Evolutionary conservation across 2,797 vertebrate genomes (phyloP), one percentile per base, ranked within the genome.

Genomic region (Oceanodroma leucorhoa): DNA sequence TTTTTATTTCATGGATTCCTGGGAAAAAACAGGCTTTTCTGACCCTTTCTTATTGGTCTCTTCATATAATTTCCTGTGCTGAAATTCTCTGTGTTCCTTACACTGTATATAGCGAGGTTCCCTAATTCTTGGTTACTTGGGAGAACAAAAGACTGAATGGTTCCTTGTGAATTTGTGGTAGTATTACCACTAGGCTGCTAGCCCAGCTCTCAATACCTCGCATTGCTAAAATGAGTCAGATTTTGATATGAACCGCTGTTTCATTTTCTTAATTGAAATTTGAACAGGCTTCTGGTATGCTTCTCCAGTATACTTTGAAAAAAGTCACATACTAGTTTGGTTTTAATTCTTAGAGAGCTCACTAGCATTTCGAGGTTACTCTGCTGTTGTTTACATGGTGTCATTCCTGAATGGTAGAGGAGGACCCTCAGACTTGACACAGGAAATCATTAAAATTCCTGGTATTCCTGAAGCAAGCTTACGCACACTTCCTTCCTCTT

Each of bases 391-490:
- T 98, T 95, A 89, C 66, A 70, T 50, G 81, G 53, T 48, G 93
- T 89, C 92, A 92, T 73, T 83, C 83, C 93, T 83, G 65, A 66
- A 78, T 57, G 79, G 71, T 19, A 58, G 54, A 71, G 65, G 27
- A 83, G 75, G 64, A 86, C 91, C 91, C 92, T 88, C 94, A 53
- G 53, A 88, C 83, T 90, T 95, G 92, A 91, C 80, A 95, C 78
- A 97, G 96, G 92, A 98, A 97, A 94, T 97, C 27, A 89, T 92
- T 97, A 96, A 97, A 94, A 97, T 97, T 97, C 96, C 91, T 97
- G 83, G 69, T 97, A 89, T 95, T 96, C 65, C 90, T 55, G 62
- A 91, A 93, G 85, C 72, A 81, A 90, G 70, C 30, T 43, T 55
- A 36, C 0, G 26, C 5, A 7, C 27, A 29, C 48, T 13, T 60